A percentile compares a stretch with the other conserved stretches of the same genome.
These are phyloP conservation scores for Lutraria lutraria DNA, from an alignment of 2,888 invertebrate species.

Conservation along the genomic window DNA sequence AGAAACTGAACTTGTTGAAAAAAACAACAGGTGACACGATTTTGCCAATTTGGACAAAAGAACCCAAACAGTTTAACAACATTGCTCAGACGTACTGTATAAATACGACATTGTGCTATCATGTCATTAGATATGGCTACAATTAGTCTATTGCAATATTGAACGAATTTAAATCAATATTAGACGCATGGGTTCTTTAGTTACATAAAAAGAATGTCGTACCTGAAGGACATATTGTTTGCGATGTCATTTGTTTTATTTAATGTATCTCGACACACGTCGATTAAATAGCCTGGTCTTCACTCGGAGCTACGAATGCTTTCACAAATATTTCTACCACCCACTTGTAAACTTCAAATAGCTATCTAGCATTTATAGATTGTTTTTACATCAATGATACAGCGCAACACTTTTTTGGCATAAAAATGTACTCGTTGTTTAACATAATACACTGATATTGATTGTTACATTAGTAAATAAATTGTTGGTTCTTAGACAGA, in stretches of 20 bases:
- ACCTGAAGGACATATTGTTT: neutral
- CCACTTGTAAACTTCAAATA: conserved; percentile 9
- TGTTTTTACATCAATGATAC: neutral
- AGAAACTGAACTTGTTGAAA: too few species aligned
- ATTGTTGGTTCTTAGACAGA: neutral
- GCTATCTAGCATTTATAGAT: neutral
- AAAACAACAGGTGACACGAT: too few species aligned
- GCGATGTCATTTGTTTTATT: neutral
- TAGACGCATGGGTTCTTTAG: neutral
- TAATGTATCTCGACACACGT: neutral
- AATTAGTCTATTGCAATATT: neutral
- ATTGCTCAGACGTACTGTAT: neutral
- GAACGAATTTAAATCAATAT: neutral
- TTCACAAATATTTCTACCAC: neutral
- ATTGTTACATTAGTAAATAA: neutral
- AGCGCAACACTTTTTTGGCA: neutral
- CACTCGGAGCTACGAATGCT: neutral
- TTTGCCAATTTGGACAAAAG: too few species aligned
- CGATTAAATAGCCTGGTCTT: neutral
- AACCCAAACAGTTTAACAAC: too few species aligned
- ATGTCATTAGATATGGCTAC: neutral
- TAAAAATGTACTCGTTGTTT: neutral
- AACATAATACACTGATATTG: neutral
- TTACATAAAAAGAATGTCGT: neutral
- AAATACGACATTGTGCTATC: neutral